Conservation (phyloP, 2,888 invertebrate species). For the Lypha dubia region DNA sequence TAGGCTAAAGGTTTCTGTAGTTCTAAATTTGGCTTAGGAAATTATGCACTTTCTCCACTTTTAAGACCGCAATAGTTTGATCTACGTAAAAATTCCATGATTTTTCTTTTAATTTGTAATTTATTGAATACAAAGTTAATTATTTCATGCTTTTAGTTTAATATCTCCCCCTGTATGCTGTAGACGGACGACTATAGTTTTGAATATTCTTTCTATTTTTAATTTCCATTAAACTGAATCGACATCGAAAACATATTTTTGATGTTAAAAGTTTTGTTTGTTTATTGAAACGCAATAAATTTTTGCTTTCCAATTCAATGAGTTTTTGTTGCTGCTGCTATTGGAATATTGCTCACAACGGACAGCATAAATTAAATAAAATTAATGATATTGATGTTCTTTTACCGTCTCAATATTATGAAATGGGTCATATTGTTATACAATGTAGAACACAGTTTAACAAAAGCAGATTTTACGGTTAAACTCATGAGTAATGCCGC, state of each 20-base stretch:
- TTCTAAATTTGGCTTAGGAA: no score
- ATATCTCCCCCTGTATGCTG: not conserved
- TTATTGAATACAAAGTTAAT: no score
- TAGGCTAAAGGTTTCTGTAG: no score
- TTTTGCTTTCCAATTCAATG: conserved; percentile 54
- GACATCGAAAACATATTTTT: conserved; percentile 62
- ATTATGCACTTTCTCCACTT: no score
- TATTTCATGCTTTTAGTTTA: not conserved
- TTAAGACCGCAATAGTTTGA: no score
- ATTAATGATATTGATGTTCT: conserved; percentile 48
- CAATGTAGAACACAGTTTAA: not conserved
- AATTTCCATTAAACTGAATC: conserved; percentile 48
- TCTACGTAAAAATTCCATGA: no score
- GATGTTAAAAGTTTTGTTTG: conserved; percentile 48
- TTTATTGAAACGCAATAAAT: conserved; percentile 65
- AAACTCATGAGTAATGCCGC: no score
- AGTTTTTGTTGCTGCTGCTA: conserved; percentile 37
- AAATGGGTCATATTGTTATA: conserved; percentile 34
- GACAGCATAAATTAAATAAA: conserved; percentile 52
- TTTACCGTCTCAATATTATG: not conserved
- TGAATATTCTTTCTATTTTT: not conserved
- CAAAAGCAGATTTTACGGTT: no score
- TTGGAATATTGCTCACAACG: conserved; percentile 34
- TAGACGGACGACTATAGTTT: not conserved
- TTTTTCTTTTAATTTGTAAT: no score